Evolutionary conservation across 2,113 vertebrate genomes (phyloP).

Genomic region (Neotoma lepida): DNA sequence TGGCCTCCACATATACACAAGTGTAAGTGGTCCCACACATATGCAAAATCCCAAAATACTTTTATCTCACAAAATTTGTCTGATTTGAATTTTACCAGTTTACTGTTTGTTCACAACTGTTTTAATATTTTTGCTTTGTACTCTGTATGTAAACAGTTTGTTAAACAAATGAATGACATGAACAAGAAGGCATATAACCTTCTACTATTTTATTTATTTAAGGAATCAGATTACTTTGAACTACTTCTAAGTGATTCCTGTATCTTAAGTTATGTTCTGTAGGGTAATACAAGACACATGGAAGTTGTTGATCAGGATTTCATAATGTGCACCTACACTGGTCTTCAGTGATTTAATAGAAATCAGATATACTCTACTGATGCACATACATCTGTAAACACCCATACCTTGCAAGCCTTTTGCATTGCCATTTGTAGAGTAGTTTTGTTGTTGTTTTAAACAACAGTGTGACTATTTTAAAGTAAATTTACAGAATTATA

Average conservation of each 20-base stretch:
- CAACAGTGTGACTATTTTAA: not conserved
- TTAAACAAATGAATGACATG: not conserved
- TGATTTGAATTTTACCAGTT: conserved; percentile 7
- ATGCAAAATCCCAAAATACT: not conserved
- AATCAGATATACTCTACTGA: not conserved
- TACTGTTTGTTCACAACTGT: not conserved
- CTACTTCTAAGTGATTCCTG: not conserved
- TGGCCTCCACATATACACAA: not conserved
- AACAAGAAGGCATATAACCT: not conserved
- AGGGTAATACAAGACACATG: not conserved
- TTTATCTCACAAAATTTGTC: not conserved
- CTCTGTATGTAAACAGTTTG: not conserved
- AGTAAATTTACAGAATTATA: not conserved
- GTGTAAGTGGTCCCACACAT: not conserved
- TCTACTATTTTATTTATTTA: not conserved
- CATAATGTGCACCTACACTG: not conserved
- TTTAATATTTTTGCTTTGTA: conserved; percentile 45
- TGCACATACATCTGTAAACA: conserved; percentile 17
- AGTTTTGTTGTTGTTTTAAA: not conserved
- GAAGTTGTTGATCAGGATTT: not conserved
- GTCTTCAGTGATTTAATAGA: not conserved
- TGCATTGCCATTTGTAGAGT: not conserved
- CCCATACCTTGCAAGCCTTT: not conserved
- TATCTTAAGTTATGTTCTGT: not conserved
- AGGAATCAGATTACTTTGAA: not conserved